These are phyloP conservation scores for Falco columbarius DNA, from an alignment of 2,797 vertebrate genomes.

Conservation along the genomic window DNA sequence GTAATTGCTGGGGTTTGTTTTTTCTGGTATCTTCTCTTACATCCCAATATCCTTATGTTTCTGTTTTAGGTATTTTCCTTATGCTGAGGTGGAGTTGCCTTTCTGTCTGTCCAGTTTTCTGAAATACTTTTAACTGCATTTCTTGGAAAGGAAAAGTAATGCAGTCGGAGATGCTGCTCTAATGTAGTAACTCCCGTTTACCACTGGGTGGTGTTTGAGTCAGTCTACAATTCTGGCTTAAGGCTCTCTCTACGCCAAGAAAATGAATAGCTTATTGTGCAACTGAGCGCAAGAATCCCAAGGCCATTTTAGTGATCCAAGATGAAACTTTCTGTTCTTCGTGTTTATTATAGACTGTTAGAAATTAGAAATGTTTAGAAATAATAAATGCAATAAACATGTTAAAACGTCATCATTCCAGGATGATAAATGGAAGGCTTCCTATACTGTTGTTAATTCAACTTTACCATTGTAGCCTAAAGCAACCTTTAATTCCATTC, in stretches of 20 bases:
- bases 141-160: not conserved
- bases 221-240: slow-evolving; percentile 13
- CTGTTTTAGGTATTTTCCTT: not conserved
- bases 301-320: not conserved
- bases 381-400: slow-evolving; percentile 17
- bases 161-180: not conserved
- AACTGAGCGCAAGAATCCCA: not conserved
- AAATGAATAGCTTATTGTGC: not conserved
- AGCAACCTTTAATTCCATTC: slow-evolving; percentile 36
- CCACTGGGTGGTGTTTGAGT: slow-evolving; percentile 68
- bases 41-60: not conserved
- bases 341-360: not conserved
- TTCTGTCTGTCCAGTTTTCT: not conserved
- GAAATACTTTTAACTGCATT: not conserved
- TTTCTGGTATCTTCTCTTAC: not conserved
- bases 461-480: slow-evolving; percentile 21
- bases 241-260: not conserved
- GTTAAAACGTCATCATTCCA: not conserved
- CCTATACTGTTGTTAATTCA: not conserved
- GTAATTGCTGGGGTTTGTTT: not conserved
- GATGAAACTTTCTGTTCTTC: not conserved
- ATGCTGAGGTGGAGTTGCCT: not conserved
- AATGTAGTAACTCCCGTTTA: slow-evolving; percentile 36
- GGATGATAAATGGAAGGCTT: slow-evolving; percentile 8
- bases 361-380: slow-evolving; percentile 24